phyloP scores from a whole-genome alignment of 2,113 vertebrate genomes.

The Larimichthys polyactis region DNA sequence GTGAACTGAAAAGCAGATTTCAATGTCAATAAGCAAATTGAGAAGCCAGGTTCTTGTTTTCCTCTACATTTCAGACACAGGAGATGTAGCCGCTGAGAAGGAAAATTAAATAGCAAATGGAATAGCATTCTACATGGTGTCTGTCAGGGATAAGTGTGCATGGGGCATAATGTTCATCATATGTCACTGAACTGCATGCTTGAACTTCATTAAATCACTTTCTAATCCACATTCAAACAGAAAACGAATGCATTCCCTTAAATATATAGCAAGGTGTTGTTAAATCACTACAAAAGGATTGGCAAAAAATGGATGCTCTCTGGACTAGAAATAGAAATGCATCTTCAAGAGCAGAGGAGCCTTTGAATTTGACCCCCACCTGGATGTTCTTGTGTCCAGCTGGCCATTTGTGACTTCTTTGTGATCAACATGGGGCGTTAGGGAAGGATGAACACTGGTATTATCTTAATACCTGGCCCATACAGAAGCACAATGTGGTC shows the following conservation, averaged over 20 bases:
- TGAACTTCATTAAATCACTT: conserved; percentile 40
- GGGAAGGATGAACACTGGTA: conserved; percentile 27
- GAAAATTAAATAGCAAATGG: conserved; percentile 75
- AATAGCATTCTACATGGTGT: conserved; percentile 41
- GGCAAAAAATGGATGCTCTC: not conserved
- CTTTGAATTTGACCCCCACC: conserved; percentile 54
- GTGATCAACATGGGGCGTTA: conserved; percentile 31
- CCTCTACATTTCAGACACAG: conserved; percentile 28
- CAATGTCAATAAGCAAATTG: conserved; percentile 78
- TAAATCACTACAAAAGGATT: conserved; percentile 24
- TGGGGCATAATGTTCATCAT: conserved; percentile 41
- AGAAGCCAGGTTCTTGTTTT: conserved; percentile 59
- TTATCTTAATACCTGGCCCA: conserved; percentile 38
- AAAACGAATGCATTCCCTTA: conserved; percentile 19
- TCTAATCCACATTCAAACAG: conserved; percentile 17
- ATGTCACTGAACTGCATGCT: conserved; percentile 44
- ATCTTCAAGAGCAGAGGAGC: conserved; percentile 22
- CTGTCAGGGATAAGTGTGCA: conserved; percentile 45
- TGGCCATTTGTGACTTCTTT: conserved; percentile 41
- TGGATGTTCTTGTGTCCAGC: conserved; percentile 34
- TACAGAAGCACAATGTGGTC: conserved; percentile 30
- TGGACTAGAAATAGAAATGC: not conserved
- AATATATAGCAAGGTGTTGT: conserved; percentile 29
- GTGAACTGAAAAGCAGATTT: conserved; percentile 73
- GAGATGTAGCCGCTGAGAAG: conserved; percentile 69